Conservation (phyloP, 2,888 invertebrate genomes). For the Catotricha subobsoleta region DNA sequence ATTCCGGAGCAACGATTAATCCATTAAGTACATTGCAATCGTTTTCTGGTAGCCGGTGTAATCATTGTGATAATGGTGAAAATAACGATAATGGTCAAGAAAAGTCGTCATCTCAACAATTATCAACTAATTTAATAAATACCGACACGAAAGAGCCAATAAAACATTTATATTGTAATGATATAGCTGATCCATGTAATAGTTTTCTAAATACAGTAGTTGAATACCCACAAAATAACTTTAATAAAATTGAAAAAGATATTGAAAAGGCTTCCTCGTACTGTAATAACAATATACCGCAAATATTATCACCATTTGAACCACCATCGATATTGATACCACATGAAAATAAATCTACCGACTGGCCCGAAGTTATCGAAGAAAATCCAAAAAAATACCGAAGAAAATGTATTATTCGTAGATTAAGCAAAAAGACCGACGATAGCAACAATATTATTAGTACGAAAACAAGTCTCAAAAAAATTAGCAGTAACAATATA, state of each 20-base stretch:
- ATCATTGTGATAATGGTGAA: conserved; percentile 1
- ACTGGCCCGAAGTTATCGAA: not conserved
- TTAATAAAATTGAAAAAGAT: not conserved
- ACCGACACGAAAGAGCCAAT: too few relatives aligned
- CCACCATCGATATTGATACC: too few relatives aligned
- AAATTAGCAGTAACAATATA: not conserved
- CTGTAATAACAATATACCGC: too few relatives aligned
- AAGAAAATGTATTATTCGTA: not conserved
- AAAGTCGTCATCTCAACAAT: not conserved
- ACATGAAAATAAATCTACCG: not conserved
- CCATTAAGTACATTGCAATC: not conserved
- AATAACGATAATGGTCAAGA: not conserved
- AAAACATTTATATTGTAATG: too few relatives aligned
- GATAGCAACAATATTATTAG: not conserved
- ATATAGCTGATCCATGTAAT: too few relatives aligned
- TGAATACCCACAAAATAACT: not conserved
- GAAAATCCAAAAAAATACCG: not conserved
- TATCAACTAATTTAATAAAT: not conserved
- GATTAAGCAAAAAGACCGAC: not conserved
- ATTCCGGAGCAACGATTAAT: too few relatives aligned
- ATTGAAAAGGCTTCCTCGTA: too few relatives aligned
- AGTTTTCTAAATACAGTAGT: too few relatives aligned
- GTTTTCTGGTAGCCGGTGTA: conserved; percentile 1
- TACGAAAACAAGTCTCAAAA: too few relatives aligned
- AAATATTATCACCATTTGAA: too few relatives aligned